phyloP scores from a whole-genome alignment of 2,888 invertebrate genomes.

The Ophion costatus region DNA sequence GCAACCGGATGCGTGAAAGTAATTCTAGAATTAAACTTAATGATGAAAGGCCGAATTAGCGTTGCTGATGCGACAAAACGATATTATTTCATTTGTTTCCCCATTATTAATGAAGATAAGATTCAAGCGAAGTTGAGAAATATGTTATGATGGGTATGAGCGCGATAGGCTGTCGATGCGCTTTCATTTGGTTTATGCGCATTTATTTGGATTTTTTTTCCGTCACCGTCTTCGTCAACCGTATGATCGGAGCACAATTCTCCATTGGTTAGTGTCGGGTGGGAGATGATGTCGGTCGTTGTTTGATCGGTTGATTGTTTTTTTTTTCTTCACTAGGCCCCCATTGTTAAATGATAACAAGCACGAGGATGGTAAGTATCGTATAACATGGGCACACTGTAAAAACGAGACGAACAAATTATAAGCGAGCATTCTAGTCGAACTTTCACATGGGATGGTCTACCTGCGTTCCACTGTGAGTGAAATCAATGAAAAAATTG shows the following conservation, averaged over 20 bases:
- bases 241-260: conserved; percentile 63
- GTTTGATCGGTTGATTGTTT: conserved; percentile 11
- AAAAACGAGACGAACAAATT: conserved; percentile 73
- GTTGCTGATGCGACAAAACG: conserved; percentile 82
- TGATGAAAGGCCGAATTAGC: conserved; percentile 79
- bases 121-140: conserved; percentile 73
- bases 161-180: conserved; percentile 56
- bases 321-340: conserved; percentile 63
- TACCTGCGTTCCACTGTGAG: conserved; percentile 38
- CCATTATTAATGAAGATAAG: conserved; percentile 73
- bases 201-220: conserved; percentile 20
- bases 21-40: conserved; percentile 62
- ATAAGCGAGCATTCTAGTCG: conserved; percentile 69
- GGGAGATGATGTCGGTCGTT: conserved; percentile 62
- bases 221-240: conserved; percentile 59
- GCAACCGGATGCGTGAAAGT: conserved; percentile 46
- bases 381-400: conserved; percentile 73
- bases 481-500: conserved; percentile 14
- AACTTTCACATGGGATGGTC: conserved; percentile 71
- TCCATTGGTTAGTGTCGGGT: conserved; percentile 71
- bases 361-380: conserved; percentile 73
- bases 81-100: conserved; percentile 53
- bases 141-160: conserved; percentile 68
- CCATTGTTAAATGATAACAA: conserved; percentile 76
- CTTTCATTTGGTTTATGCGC: conserved; percentile 30